Base-by-base conservation (phyloP, 2,113 vertebrate genomes). In the Ginglymostoma cirratum region DNA sequence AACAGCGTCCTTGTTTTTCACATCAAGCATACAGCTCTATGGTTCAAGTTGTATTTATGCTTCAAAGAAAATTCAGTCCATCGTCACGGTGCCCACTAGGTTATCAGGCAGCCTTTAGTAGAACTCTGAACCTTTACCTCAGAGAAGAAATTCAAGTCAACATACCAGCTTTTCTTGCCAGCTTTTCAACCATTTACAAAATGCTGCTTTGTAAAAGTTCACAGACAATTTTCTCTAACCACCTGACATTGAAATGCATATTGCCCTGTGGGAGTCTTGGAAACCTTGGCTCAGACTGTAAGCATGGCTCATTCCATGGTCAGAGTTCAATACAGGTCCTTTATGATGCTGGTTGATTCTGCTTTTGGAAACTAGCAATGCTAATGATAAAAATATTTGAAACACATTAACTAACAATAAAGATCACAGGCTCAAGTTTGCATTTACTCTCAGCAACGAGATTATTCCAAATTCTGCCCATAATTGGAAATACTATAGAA, bases 201-300 rank as follows among this genome's bases (percentile, higher is more conserved):
- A 70, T 69, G 93, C 48, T 95, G 93, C 24, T 70, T 70, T 7
- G 38, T 72, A 69, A 72, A 61, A 95, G 67, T 72, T 72, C 66
- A 69, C 38, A 70, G 89, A 67, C 42, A 42, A 24, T 5, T 95
- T 69, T 72, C 67, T 72, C 66, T 38, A 67, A 42, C 67, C 94
- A 95, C 10, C 69, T 95, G 67, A 95, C 93, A 94, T 21, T 70
- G 2, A 45, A 70, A 94, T 23, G 38, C 72, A 10, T 45, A 27
- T 72, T 72, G 94, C 27, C 38, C 94, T 66, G 66, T 72, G 23
- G 69, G 94, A 76, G 94, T 95, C 42, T 72, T 23, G 14, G 67
- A 95, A 95, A 72, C 69, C 45, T 69, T 95, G 69, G 72, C 45
- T 95, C 94, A 95, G 61, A 48, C 69, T 72, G 30, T 61, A 93